Evolutionary conservation across 64 coral and sea anemone species (phyloP), one percentile per base, ranked within the genome.

Genomic region (Porites australiensis): DNA sequence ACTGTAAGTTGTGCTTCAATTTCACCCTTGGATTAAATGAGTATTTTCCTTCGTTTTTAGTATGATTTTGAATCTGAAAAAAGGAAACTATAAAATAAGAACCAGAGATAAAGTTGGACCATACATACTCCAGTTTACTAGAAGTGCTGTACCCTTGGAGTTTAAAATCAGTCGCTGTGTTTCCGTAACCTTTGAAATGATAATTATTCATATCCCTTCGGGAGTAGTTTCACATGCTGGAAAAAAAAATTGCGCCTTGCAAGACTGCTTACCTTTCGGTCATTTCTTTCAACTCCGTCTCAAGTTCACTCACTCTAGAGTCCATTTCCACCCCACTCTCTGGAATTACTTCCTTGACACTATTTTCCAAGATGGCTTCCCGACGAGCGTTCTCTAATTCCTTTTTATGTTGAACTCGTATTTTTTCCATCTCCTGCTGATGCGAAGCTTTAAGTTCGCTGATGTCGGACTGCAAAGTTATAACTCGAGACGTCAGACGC

Each of bases 401-500:
- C 43, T 88, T 93, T 55, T 98, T 95, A 73, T 98, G 94, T 21
- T 91, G 79, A 76, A 69, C 87, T 50, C 93, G 90, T 21, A 94
- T 60, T 78, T 94, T 93, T 44, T 91, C 92, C 2, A 99, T 18
- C 22, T 88, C 91, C 21, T 79, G 79, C 18, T 99, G 91, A 4
- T 96, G 94, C 16, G 91, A 89, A 8, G 94, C 94, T 63, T 96
- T 99, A 1, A 99, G 84, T 54, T 99, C 98, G 74, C 94, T 99
- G 47, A 99, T 99, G 88, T 99, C 98, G 12, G 98, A 99, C 78
- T 99, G 98, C 60, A 99, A 74, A 13, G 94, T 94, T 23, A 99
- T 99, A 1, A 99, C 98, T 60, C 94, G 88, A 10, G 98, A 99
- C 14, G 98, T 99, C 13, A 99, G 77, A 55, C 94, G 82, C 44